phyloP scores from a whole-genome alignment of 2,888 invertebrate genomes.

The Schizaphis graminum region DNA sequence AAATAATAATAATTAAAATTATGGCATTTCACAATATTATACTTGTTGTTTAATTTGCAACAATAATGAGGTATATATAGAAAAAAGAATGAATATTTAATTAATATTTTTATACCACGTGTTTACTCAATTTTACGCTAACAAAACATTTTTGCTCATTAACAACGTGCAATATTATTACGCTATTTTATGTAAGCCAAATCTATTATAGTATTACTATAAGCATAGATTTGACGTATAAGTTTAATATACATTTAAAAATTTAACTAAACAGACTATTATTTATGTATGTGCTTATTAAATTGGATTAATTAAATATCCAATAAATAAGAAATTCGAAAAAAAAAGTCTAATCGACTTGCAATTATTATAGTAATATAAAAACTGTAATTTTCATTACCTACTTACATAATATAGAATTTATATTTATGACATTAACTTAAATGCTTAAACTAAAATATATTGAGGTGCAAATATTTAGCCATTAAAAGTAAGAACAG shows the following conservation, averaged over 20 bases:
- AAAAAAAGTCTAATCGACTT: constrained; percentile 16
- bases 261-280: not conserved
- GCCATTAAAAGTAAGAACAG: not conserved
- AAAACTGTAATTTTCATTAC: constrained; percentile 3
- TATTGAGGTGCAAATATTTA: not conserved
- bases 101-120: not conserved
- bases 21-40: not conserved
- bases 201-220: not conserved
- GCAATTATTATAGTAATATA: constrained; percentile 2
- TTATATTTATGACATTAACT: not conserved
- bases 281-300: constrained; percentile 1
- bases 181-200: not conserved
- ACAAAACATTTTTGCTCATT: constrained; percentile 55
- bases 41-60: not conserved
- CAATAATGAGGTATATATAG: not conserved
- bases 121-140: constrained; percentile 35
- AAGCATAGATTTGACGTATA: constrained; percentile 4
- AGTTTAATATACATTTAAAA: not conserved
- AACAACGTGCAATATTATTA: constrained; percentile 54
- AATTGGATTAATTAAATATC: constrained; percentile 12
- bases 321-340: constrained; percentile 6
- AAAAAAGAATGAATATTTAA: not conserved
- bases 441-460: constrained; percentile 4
- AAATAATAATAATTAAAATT: not conserved
- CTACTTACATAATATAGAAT: not conserved